phyloP scores from a whole-genome alignment of 2,113 vertebrate genomes.

The Rhinoptilus africanus region DNA sequence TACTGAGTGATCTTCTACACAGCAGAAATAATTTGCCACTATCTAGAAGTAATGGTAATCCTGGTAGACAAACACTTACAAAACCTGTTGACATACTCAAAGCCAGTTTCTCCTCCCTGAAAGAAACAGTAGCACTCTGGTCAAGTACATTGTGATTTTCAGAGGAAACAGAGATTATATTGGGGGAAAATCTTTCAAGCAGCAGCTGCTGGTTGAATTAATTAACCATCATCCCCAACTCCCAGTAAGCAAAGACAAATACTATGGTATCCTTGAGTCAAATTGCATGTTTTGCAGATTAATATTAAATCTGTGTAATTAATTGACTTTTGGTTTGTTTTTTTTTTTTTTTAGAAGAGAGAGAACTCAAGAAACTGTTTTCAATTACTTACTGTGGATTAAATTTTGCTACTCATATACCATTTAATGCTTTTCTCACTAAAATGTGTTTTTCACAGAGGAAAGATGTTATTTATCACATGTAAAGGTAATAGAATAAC shows the following conservation, averaged over 20 bases:
- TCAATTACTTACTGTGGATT: constrained; percentile 46
- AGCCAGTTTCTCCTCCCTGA: not conserved
- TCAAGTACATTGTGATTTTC: not conserved
- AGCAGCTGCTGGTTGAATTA: not conserved
- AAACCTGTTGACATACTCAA: not conserved
- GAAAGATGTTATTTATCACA: not conserved
- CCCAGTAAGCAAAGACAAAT: not conserved
- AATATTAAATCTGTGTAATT: not conserved
- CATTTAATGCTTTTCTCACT: not conserved
- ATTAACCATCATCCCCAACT: fast-evolving
- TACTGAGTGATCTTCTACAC: not conserved
- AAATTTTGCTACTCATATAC: not conserved
- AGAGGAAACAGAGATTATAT: not conserved
- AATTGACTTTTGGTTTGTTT: not conserved
- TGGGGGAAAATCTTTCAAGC: not conserved
- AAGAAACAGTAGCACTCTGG: not conserved
- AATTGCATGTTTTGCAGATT: not conserved
- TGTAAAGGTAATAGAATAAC: not conserved
- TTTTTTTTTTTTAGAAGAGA: constrained; percentile 41
- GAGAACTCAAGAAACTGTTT: constrained; percentile 17
- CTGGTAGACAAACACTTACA: not conserved
- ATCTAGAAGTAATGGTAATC: not conserved
- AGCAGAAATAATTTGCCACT: not conserved
- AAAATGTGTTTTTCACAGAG: not conserved
- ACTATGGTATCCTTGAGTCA: not conserved